These are phyloP conservation scores for Aleadryas rufinucha DNA, from an alignment of 2,113 vertebrate genomes.

Conservation along the genomic window DNA sequence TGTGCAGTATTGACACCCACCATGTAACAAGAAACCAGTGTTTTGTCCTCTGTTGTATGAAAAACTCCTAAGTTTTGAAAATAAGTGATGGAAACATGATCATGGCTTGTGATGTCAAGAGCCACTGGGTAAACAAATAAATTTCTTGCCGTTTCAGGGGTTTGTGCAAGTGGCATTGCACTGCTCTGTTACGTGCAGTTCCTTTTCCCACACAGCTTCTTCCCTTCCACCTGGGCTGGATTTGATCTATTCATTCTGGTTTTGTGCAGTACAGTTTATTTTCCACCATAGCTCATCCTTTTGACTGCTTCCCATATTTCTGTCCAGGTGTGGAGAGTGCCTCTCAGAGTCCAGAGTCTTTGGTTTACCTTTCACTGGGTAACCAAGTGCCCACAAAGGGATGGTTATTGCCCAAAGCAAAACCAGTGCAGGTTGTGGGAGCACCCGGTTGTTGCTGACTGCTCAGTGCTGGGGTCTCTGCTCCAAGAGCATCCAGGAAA, in stretches of 20 bases:
- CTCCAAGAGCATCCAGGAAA: neutral
- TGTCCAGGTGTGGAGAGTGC: neutral
- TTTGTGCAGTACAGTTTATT: neutral
- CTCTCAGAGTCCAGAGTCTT: neutral
- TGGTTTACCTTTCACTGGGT: neutral
- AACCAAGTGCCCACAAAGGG: neutral
- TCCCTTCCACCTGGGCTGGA: neutral
- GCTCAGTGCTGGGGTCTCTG: neutral
- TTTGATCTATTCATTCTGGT: neutral
- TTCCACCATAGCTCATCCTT: neutral
- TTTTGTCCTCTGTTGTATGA: constrained; percentile 38
- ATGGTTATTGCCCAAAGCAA: neutral
- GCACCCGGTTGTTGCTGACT: neutral
- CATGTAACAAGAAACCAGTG: constrained; percentile 10
- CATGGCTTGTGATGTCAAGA: neutral
- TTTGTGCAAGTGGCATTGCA: neutral
- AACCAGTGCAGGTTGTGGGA: neutral
- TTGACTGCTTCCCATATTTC: neutral
- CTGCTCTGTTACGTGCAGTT: neutral
- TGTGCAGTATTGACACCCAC: neutral
- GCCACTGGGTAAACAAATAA: neutral
- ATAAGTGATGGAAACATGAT: neutral
- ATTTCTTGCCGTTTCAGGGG: neutral
- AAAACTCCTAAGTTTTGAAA: constrained; percentile 2
- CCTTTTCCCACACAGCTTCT: neutral